Evolutionary conservation across 1,140 invertebrate genomes (phyloP).

Genomic region (Pseudomyrmex dendroicus): DNA sequence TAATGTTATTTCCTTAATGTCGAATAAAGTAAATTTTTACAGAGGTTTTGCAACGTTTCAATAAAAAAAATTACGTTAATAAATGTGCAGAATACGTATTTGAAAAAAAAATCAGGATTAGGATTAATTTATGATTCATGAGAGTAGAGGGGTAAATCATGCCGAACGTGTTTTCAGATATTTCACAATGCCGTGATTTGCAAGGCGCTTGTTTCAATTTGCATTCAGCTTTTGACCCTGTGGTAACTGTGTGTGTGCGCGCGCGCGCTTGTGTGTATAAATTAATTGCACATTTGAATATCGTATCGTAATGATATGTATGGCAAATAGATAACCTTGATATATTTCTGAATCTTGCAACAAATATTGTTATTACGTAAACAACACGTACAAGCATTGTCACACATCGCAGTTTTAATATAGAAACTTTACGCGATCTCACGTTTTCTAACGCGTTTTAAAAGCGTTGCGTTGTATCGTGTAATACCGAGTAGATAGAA

Average conservation of each 20-base stretch:
- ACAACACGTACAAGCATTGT: no score
- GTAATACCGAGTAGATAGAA: background rate
- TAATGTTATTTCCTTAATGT: no score
- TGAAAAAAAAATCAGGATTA: background rate
- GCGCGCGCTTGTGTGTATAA: no score
- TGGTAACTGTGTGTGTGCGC: no score
- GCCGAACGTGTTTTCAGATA: background rate
- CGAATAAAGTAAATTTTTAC: no score
- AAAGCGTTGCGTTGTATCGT: background rate
- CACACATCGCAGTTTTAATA: no score
- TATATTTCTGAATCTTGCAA: background rate
- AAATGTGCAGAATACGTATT: no score
- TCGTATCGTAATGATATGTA: background rate
- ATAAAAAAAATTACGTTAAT: no score
- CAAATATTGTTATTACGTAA: background rate
- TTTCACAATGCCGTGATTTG: background rate
- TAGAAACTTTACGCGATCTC: no score
- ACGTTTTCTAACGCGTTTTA: no score
- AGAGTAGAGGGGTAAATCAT: constrained; percentile 8
- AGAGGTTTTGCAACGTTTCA: no score
- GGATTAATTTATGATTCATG: constrained; percentile 14
- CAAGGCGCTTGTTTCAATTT: constrained; percentile 14
- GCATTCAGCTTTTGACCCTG: background rate
- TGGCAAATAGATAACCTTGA: no score
- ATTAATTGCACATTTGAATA: background rate